Evolutionary conservation across 2,888 invertebrate genomes (phyloP).

Genomic region (Athetis lepigone): DNA sequence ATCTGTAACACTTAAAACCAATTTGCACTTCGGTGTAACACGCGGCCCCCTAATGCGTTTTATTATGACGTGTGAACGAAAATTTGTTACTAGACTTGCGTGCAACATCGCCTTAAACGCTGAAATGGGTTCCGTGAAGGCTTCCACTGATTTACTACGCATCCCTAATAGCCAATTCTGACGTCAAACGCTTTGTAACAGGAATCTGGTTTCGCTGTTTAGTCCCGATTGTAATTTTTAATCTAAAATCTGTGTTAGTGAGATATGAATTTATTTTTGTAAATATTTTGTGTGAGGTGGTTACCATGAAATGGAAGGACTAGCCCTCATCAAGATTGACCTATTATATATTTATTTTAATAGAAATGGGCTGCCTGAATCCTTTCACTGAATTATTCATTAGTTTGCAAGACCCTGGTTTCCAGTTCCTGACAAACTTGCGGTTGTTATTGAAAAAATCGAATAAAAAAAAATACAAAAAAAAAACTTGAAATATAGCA

Average conservation of each 20-base stretch:
- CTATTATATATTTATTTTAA: no score
- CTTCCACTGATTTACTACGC: constrained; percentile 73
- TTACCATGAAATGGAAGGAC: no score
- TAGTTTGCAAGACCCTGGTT: no score
- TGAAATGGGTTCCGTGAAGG: constrained; percentile 74
- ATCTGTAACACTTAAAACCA: constrained; percentile 3
- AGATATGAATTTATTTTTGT: background rate
- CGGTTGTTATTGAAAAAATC: no score
- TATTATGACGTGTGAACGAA: constrained; percentile 85
- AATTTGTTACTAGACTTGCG: constrained; percentile 83
- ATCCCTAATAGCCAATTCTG: constrained; percentile 78
- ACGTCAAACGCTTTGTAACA: constrained; percentile 71
- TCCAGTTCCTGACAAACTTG: no score
- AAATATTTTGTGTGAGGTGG: background rate
- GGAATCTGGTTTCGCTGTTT: constrained; percentile 27
- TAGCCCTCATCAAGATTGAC: no score
- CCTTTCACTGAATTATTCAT: no score
- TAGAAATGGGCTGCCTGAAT: no score
- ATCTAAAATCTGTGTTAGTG: constrained; percentile 8
- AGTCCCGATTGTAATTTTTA: constrained; percentile 41
- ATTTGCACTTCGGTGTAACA: constrained; percentile 71
- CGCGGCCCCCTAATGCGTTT: constrained; percentile 77
- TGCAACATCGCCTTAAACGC: constrained; percentile 73
- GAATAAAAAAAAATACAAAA: no score
- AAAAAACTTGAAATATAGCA: no score